These are phyloP conservation scores for Craseonycteris thonglongyai DNA, from an alignment of 2,113 vertebrate genomes.

Conservation along the genomic window DNA sequence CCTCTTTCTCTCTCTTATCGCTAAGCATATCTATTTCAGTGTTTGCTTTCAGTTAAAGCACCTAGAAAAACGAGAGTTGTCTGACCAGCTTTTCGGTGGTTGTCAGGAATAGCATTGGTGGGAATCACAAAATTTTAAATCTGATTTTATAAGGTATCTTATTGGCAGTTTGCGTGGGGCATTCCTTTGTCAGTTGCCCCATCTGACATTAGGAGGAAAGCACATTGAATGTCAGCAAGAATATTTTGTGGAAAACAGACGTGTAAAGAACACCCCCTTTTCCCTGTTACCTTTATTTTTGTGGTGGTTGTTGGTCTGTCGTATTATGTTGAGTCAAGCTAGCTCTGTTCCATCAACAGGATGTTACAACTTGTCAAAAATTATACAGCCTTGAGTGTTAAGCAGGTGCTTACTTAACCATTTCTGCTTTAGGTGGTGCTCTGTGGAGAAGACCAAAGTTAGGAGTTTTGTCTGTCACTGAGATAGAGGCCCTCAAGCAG, in stretches of 20 bases:
- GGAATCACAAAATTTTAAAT: not conserved
- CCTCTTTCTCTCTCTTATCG: not conserved
- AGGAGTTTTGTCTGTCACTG: not conserved
- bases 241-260: not conserved
- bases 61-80: not conserved
- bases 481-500: not conserved
- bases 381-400: not conserved
- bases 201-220: not conserved
- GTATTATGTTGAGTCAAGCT: not conserved
- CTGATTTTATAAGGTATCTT: not conserved
- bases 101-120: not conserved
- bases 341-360: not conserved
- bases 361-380: not conserved
- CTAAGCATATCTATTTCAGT: not conserved
- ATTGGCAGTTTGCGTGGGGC: not conserved
- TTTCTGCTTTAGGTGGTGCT: not conserved
- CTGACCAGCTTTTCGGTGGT: not conserved
- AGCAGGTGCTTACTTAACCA: not conserved
- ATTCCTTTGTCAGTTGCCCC: not conserved
- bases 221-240: not conserved
- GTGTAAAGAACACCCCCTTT: not conserved
- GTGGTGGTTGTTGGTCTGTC: not conserved
- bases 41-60: not conserved
- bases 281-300: not conserved
- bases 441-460: not conserved